Evolutionary conservation across 2,888 invertebrate species (phyloP), one percentile per base, ranked within the genome.

Genomic region (Eristalis intricaria): DNA sequence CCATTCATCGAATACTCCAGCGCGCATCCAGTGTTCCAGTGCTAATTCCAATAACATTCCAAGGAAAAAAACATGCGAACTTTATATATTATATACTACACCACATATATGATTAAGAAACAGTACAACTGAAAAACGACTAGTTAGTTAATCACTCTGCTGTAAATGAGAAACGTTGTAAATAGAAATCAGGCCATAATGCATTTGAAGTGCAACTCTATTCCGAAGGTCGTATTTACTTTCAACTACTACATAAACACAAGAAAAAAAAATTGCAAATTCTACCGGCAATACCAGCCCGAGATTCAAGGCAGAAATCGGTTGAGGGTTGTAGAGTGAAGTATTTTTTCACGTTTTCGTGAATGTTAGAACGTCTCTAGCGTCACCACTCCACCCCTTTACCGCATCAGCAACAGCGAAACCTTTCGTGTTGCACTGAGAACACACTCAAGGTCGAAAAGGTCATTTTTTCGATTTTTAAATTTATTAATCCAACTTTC

Each of bases 181-280:
- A 82, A 74, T 86, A 86, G 65, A 78, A 70, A 86, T 86, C 86
- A 86, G 82, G 86, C 86, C 86, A 86, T 63, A 4, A 38, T 22
- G 61, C 66, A 66, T 61, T 40, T 60, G 60, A 74, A 68, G 63
- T 73, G 61, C 80, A 74, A 71, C 71, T 79, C 50, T 66, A 22
- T 35, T 23, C 19, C 22, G 50, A 71, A 79, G 79, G 79, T 60
- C 71, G 71, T 79, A 65, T 71, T 71, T 71, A 71, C 65, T 58
- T 63, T 79, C 15, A 38, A 73, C 64, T 40, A 70, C 26, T 40
- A 71, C 70, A 56, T 22, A 35, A 19, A 10, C 26, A n/a, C 38
- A 26, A 35, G 35, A 69, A 71, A n/a, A 60, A 40, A 66, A 22
- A 1, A 76, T 22, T 19, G 13, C 35, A 60, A 69, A 69, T 32